Evolutionary conservation across 2,888 invertebrate genomes (phyloP), one percentile per base, ranked within the genome.

Genomic region (Rhingia rostrata): DNA sequence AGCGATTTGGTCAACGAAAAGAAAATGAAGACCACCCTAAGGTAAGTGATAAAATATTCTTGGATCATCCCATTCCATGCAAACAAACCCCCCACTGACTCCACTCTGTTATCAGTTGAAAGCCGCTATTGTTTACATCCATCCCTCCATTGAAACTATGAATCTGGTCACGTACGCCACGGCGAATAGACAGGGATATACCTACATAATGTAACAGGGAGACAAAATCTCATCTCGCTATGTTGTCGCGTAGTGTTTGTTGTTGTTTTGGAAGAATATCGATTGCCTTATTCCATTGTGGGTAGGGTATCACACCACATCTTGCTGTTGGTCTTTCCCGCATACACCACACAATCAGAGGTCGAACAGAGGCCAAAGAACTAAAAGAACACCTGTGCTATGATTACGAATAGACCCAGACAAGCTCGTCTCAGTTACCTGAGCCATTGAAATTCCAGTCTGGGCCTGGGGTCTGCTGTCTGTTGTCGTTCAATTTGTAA

Each of bases 1-100:
- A 87, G 88, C 6, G 89, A 90, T 32, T 85, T 90, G 67, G 89
- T 89, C 12, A 88, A 88, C 64, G 87, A 89, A 39, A 90, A 90
- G 73, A 89, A 90, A 69, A 79, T 90, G 54, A 89, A 89, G 70
- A 90, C 88, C 51, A 88, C 89, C 3, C 84, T 88, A 63, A 89
- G 90, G 90, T 90, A 86, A 86, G 85, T 67, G 12, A 4, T 7
- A 12, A 10, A 33, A 4, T 1, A 49, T n/a, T 6, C 2, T 10
- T 6, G 3, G 0, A 6, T 6, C 6, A 6, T 22, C 22, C 22
- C 22, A 22, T 22, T 22, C 22, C 22, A 22, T 22, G 22, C 22
- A 22, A 22, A 22, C 22, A 22, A 22, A 22, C 22, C 39, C 6
- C 14, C 12, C 43, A 47, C 43, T 47, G 54, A 80, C 56, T 61